Evolutionary conservation across 2,797 vertebrate species (phyloP).

Genomic region (Micrastur ruficollis): DNA sequence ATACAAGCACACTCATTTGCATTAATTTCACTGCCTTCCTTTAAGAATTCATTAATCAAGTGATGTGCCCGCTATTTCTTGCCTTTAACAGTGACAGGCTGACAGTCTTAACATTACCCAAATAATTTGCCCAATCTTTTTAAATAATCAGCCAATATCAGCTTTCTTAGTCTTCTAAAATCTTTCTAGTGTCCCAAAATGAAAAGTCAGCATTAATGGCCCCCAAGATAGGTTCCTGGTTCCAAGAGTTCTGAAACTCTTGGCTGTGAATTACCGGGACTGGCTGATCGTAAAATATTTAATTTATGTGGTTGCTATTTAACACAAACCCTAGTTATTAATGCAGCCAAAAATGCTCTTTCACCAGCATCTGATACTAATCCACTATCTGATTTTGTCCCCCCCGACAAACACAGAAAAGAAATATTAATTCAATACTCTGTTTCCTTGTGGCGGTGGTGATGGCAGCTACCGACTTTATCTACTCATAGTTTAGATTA

Average conservation of each 20-base stretch:
- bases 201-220: background rate
- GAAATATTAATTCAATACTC: background rate
- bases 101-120: background rate
- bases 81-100: background rate
- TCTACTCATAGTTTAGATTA: background rate
- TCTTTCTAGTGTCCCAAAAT: background rate
- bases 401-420: background rate
- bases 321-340: background rate
- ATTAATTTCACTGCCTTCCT: background rate
- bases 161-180: background rate
- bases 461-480: background rate
- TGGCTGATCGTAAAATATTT: background rate
- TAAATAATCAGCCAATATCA: background rate
- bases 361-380: background rate
- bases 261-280: background rate
- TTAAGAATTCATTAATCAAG: background rate
- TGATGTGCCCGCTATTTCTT: background rate
- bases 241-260: background rate
- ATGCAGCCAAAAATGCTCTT: background rate
- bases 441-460: background rate
- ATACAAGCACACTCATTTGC: background rate
- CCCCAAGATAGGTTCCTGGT: fast-evolving
- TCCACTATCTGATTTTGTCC: background rate
- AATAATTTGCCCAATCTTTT: background rate
- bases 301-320: background rate